phyloP scores from a whole-genome alignment of 2,113 vertebrate species.

The Syrrhaptes paradoxus region DNA sequence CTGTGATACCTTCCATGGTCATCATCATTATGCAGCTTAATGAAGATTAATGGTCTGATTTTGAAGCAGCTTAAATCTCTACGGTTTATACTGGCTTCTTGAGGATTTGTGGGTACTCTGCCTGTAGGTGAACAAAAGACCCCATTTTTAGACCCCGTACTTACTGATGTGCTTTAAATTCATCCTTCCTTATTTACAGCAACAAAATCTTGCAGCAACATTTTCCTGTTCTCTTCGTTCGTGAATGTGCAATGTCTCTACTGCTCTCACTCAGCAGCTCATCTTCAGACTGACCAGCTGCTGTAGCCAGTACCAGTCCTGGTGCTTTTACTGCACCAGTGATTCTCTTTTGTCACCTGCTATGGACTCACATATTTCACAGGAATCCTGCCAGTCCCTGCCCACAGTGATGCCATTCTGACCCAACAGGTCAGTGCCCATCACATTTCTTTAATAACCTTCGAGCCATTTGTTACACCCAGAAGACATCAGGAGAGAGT shows the following conservation, averaged over 20 bases:
- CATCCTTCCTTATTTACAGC: neutral
- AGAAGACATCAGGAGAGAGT: neutral
- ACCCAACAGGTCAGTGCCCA: neutral
- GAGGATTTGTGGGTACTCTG: accelerated
- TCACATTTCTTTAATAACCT: neutral
- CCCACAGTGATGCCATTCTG: neutral
- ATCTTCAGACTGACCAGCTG: neutral
- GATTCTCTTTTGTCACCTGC: neutral
- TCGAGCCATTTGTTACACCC: neutral
- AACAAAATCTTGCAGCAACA: neutral
- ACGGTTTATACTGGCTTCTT: neutral
- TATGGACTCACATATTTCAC: accelerated
- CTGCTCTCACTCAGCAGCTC: neutral
- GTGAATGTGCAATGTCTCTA: neutral
- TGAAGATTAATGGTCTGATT: neutral
- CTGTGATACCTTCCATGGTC: neutral
- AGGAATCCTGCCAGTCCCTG: neutral
- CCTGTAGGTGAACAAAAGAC: neutral
- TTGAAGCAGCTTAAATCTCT: neutral
- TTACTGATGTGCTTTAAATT: neutral
- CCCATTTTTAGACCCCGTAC: neutral
- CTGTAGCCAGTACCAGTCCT: accelerated
- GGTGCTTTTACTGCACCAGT: accelerated
- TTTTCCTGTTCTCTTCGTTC: accelerated
- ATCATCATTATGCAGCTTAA: neutral